Evolutionary conservation across 2,113 vertebrate species (phyloP), one percentile per base, ranked within the genome.

Genomic region (Poicephalus gulielmi): DNA sequence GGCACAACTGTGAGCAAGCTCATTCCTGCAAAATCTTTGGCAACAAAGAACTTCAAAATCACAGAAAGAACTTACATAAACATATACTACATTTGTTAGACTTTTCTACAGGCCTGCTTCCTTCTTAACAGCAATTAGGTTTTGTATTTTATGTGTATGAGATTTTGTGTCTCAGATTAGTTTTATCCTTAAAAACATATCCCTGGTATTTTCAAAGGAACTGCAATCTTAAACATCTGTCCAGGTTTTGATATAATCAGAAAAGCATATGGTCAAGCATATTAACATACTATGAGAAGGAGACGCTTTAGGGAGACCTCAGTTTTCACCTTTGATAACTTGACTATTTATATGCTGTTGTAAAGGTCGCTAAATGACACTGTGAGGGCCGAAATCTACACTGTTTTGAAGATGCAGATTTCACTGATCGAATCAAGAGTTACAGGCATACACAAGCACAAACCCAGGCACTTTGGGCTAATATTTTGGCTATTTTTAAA

Each of bases 221-320:
- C 35, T 86, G 44, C 30, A 90, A 0, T 47, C 79, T 95, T 86
- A 57, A 66, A 53, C 52, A 90, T 95, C 76, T 93, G 24, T 62
- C 75, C 62, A 83, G 24, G 41, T 90, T 95, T 95, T 82, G 87
- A 88, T 83, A 68, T 79, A 79, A 86, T 88, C 90, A 76, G 82
- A 85, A 95, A 96, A 96, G 64, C 88, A 95, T 86, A 71, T 87
- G 78, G 88, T 89, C 94, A 86, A 79, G 66, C 79, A 88, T 90
- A 86, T 73, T 80, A 95, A 79, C 52, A 44, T 76, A 76, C 68
- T 80, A 64, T 55, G 52, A 83, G 73, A 94, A 71, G 15, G 14
- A 94, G n/a, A 70, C 0, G 0, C 4, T 4, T 68, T 68, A 93
- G 69, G 73, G 73, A 95, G 83, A 92, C 57, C 47, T 93, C 57